Evolutionary conservation across 1,140 invertebrate genomes (phyloP).

Genomic region (Zaprionus capensis): DNA sequence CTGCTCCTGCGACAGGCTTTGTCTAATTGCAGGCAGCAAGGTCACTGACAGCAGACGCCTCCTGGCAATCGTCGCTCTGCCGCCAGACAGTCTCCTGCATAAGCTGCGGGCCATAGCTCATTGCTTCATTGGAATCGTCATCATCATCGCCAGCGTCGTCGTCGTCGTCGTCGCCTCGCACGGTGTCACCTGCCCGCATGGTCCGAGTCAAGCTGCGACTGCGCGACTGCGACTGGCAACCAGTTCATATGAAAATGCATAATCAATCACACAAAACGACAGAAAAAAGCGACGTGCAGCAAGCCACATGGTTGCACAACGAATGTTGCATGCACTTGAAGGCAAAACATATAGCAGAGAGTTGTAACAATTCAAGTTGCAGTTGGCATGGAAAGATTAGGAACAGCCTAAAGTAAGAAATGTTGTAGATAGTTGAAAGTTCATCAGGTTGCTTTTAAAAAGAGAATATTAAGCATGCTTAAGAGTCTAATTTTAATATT

Average conservation of each 20-base stretch:
- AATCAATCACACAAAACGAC: slow-evolving; percentile 73
- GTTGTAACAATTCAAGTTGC: background rate
- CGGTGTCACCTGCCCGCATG: slow-evolving; percentile 66
- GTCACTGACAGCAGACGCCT: slow-evolving; percentile 69
- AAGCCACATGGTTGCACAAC: background rate
- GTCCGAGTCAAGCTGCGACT: background rate
- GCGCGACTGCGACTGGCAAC: slow-evolving; percentile 57
- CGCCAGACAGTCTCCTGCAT: slow-evolving; percentile 68
- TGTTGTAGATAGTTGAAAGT: too few relatives aligned
- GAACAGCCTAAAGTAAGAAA: accelerated
- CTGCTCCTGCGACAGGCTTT: slow-evolving; percentile 51
- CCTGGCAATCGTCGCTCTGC: slow-evolving; percentile 27
- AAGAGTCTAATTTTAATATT: too few relatives aligned
- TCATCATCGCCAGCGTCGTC: slow-evolving; percentile 2
- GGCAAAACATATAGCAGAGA: background rate
- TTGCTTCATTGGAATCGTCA: slow-evolving; percentile 46
- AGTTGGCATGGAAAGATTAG: background rate
- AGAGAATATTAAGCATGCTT: too few relatives aligned
- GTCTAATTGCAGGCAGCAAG: slow-evolving; percentile 74
- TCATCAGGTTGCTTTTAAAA: too few relatives aligned
- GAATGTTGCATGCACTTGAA: slow-evolving; percentile 34
- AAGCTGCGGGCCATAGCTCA: slow-evolving; percentile 54
- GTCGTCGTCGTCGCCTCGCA: slow-evolving; percentile 20
- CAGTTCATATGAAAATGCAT: slow-evolving; percentile 80
- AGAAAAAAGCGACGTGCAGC: slow-evolving; percentile 30